Percentiles rank a stretch among this genome's conserved stretches.
These are phyloP conservation scores for Corythaeola cristata DNA, from an alignment of 2,113 vertebrate species.

Conservation along the genomic window DNA sequence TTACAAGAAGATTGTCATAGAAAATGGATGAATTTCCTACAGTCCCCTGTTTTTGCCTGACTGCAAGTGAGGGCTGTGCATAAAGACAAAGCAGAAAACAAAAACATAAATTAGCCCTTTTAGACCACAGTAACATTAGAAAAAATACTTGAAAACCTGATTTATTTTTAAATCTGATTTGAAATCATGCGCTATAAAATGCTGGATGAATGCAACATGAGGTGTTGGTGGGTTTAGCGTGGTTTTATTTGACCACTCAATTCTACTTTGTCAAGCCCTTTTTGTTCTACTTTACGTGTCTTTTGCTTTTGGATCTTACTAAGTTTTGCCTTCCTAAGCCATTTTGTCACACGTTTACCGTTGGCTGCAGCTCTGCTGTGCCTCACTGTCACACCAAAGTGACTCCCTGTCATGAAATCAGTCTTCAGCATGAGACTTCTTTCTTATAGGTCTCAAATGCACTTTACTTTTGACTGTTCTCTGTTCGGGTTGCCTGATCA, in stretches of 20 bases:
- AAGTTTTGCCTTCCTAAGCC: neutral
- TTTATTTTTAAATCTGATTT: neutral
- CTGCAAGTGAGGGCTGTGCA: neutral
- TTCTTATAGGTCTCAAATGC: neutral
- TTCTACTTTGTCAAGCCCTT: neutral
- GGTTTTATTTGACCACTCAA: neutral
- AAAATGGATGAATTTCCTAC: slow-evolving; percentile 61
- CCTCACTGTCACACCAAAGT: neutral
- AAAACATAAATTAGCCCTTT: neutral
- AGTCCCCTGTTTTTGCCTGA: neutral
- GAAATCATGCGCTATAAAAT: neutral
- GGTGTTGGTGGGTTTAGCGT: neutral
- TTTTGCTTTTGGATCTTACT: neutral
- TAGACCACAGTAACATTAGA: neutral
- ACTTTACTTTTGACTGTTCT: neutral
- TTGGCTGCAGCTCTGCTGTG: neutral
- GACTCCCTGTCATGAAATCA: neutral
- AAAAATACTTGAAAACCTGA: neutral
- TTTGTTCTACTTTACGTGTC: neutral
- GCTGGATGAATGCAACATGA: neutral
- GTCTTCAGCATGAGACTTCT: neutral
- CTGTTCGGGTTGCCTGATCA: neutral
- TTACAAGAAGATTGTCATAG: slow-evolving; percentile 72
- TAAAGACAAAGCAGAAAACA: neutral
- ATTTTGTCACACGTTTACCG: neutral